A percentile compares a stretch with the other conserved stretches of the same genome.
Conservation (phyloP, 2,113 vertebrate genomes). For the Sarotherodon lohbergeri region DNA sequence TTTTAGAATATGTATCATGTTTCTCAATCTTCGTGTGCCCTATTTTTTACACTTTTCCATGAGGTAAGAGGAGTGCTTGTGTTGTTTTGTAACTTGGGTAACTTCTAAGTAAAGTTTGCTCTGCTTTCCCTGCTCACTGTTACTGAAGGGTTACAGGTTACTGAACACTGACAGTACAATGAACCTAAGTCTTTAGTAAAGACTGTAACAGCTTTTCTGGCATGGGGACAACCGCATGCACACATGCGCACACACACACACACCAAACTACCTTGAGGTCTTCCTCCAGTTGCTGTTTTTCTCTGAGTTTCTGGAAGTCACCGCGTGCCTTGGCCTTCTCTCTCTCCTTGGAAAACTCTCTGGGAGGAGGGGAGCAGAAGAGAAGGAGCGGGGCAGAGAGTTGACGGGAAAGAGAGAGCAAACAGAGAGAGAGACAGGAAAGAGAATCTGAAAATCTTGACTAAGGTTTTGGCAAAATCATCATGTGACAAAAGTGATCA, state of each 20-base stretch:
- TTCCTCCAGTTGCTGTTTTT: slow-evolving; percentile 96
- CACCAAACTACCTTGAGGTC: slow-evolving; percentile 80
- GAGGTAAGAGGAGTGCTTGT: not conserved
- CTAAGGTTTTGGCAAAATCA: not conserved
- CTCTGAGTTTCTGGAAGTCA: slow-evolving; percentile 95
- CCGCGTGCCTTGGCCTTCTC: slow-evolving; percentile 97
- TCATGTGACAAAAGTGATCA: not conserved
- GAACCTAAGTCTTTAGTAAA: not conserved
- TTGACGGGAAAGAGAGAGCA: slow-evolving; percentile 26
- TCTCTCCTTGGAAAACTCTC: slow-evolving; percentile 98
- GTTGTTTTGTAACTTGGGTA: not conserved
- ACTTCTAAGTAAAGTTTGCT: not conserved
- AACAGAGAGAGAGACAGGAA: slow-evolving; percentile 47
- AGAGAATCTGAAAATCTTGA: slow-evolving; percentile 59
- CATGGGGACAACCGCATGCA: not conserved
- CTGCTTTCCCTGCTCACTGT: not conserved
- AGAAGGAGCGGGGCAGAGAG: not conserved
- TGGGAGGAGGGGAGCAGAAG: slow-evolving; percentile 43
- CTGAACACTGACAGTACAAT: not conserved
- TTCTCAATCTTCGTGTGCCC: not conserved
- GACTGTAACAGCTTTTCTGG: not conserved
- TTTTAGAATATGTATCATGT: not conserved
- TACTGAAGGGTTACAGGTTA: not conserved
- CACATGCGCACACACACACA: not conserved
- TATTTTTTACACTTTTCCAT: not conserved